These are phyloP conservation scores for Trogon melanurus DNA, from an alignment of 2,113 vertebrate genomes.

Conservation along the genomic window DNA sequence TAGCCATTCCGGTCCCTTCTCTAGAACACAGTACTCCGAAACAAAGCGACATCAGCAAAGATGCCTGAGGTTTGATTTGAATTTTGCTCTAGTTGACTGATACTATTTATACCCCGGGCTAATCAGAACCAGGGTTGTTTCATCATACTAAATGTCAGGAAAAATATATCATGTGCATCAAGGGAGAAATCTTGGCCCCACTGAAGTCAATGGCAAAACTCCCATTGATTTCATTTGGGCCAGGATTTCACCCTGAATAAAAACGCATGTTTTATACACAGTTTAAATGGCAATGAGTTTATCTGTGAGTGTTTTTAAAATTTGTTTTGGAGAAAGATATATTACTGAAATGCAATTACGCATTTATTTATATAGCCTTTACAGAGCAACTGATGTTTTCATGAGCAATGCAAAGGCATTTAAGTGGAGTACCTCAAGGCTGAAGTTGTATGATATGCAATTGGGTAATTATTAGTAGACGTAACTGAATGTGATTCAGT, in stretches of 20 bases:
- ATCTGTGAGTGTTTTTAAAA: conserved; percentile 1
- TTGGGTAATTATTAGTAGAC: neutral
- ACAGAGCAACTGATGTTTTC: neutral
- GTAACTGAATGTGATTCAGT: neutral
- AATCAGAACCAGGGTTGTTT: conserved; percentile 70
- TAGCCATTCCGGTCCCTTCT: neutral
- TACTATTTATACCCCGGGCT: conserved; percentile 68
- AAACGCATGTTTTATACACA: conserved; percentile 48
- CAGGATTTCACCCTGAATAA: conserved; percentile 66
- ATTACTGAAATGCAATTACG: neutral
- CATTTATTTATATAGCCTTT: conserved; percentile 15
- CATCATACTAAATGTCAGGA: conserved; percentile 71
- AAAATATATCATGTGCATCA: conserved; percentile 71
- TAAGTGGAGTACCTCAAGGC: neutral
- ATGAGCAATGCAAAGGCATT: neutral
- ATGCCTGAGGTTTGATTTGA: conserved; percentile 69
- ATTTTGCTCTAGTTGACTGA: conserved; percentile 65
- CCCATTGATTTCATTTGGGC: conserved; percentile 58
- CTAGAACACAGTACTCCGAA: neutral
- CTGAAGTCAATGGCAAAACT: conserved; percentile 69
- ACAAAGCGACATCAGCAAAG: conserved; percentile 52
- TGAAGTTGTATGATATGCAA: neutral
- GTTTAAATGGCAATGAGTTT: conserved; percentile 35
- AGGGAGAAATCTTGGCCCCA: conserved; percentile 68
- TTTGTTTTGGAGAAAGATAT: neutral